Conservation (phyloP, 1,140 invertebrate genomes). For the Drosophila nikananu region DNA sequence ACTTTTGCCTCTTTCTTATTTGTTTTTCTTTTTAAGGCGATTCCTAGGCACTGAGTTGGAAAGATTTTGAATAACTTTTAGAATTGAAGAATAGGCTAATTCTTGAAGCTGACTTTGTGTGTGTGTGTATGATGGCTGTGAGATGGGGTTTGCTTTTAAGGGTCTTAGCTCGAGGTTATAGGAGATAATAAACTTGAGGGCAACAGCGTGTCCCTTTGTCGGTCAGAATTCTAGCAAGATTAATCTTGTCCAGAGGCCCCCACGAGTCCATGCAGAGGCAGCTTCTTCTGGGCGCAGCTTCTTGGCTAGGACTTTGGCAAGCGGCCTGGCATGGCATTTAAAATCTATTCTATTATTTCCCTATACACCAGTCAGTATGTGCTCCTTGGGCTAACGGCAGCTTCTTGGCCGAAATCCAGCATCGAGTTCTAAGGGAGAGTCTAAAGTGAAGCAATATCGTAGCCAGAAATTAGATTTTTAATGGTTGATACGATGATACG, state of each 20-base stretch:
- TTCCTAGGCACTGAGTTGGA: slow-evolving; percentile 24
- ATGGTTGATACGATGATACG: slow-evolving; percentile 29
- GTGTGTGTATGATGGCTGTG: background rate
- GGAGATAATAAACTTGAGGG: background rate
- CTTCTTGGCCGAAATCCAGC: background rate
- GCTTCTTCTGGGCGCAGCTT: slow-evolving; percentile 31
- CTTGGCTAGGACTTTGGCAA: slow-evolving; percentile 4
- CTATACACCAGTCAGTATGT: background rate
- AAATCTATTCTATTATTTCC: background rate
- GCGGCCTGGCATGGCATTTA: background rate
- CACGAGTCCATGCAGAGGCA: slow-evolving; percentile 48
- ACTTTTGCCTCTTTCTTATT: background rate
- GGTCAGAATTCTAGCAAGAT: background rate
- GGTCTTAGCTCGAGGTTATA: slow-evolving; percentile 6
- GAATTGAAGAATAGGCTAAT: slow-evolving; percentile 1
- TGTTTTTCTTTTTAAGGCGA: slow-evolving; percentile 8
- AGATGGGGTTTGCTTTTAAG: background rate
- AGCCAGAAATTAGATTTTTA: slow-evolving; percentile 25
- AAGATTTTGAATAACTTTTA: background rate
- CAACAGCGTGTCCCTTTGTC: background rate
- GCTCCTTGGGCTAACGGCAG: slow-evolving; percentile 9
- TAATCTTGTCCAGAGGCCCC: background rate
- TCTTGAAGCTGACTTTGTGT: slow-evolving; percentile 12
- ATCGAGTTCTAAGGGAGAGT: background rate
- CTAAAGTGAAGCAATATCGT: slow-evolving; percentile 6